Evolutionary conservation across 2,888 invertebrate species (phyloP).

Genomic region (Plagodis pulveraria): DNA sequence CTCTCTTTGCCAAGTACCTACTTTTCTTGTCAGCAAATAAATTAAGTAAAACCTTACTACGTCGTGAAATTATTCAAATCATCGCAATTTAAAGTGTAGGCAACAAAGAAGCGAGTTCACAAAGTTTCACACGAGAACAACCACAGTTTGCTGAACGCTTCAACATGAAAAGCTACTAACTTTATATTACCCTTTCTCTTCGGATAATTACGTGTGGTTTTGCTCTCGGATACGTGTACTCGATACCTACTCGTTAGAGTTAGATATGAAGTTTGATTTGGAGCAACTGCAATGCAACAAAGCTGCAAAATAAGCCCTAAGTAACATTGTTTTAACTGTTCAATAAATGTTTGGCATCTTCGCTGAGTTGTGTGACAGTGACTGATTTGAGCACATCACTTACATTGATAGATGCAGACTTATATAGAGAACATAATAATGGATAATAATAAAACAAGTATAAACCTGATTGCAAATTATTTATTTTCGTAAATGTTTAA

Average conservation of each 20-base stretch:
- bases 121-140: slow-evolving; percentile 65
- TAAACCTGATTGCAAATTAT: too few relatives aligned
- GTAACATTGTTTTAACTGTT: slow-evolving; percentile 35
- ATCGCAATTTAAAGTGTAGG: slow-evolving; percentile 48
- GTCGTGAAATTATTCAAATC: slow-evolving; percentile 57
- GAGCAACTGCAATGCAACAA: slow-evolving; percentile 32
- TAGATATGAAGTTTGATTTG: slow-evolving; percentile 38
- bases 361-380: slow-evolving; percentile 13
- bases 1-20: too few relatives aligned
- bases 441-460: too few relatives aligned
- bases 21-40: too few relatives aligned
- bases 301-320: slow-evolving; percentile 29
- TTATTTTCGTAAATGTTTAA: too few relatives aligned
- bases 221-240: slow-evolving; percentile 36
- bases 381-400: slow-evolving; percentile 1
- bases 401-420: neutral
- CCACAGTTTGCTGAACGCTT: slow-evolving; percentile 73
- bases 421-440: too few relatives aligned
- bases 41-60: slow-evolving; percentile 11
- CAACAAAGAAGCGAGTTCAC: slow-evolving; percentile 58
- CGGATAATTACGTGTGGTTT: slow-evolving; percentile 64
- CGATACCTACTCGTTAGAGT: slow-evolving; percentile 32
- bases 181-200: slow-evolving; percentile 70
- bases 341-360: slow-evolving; percentile 24
- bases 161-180: slow-evolving; percentile 74